Evolutionary conservation across 2,888 invertebrate species (phyloP).

Genomic region (Caenorhabditis sp.): DNA sequence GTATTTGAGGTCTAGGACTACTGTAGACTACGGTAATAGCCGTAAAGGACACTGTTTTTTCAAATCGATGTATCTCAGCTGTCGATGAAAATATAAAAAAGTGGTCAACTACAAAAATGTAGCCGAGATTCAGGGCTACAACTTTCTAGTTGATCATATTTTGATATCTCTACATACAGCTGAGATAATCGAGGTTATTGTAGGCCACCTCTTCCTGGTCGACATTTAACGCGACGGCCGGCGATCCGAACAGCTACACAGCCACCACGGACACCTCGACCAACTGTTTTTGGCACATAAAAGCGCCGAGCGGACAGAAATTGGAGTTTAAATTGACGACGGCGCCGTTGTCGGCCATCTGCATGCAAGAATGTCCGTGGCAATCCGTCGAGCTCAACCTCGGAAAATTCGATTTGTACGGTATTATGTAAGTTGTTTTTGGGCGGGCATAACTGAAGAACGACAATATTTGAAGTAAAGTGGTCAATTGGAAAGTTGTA

Average conservation of each 20-base stretch:
- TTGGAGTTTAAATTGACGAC: conserved; percentile 24
- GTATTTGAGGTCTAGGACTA: too few species aligned
- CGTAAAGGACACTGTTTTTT: too few species aligned
- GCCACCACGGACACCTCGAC: conserved; percentile 23
- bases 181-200: too few species aligned
- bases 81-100: neutral
- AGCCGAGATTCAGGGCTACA: too few species aligned
- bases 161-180: too few species aligned
- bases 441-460: neutral
- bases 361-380: conserved; percentile 58
- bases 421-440: conserved; percentile 44
- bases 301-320: conserved; percentile 35
- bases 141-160: too few species aligned
- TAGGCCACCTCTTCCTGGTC: conserved; percentile 55
- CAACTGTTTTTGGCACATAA: conserved; percentile 58
- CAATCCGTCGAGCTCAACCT: conserved; percentile 52
- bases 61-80: neutral
- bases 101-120: neutral
- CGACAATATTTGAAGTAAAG: too few species aligned
- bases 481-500: too few species aligned
- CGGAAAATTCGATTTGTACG: conserved; percentile 51
- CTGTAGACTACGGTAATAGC: too few species aligned
- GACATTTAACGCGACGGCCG: conserved; percentile 49
- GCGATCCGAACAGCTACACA: conserved; percentile 51
- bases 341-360: conserved; percentile 35